Conservation (phyloP, 2,797 vertebrate species). For the Callimico goeldii region DNA sequence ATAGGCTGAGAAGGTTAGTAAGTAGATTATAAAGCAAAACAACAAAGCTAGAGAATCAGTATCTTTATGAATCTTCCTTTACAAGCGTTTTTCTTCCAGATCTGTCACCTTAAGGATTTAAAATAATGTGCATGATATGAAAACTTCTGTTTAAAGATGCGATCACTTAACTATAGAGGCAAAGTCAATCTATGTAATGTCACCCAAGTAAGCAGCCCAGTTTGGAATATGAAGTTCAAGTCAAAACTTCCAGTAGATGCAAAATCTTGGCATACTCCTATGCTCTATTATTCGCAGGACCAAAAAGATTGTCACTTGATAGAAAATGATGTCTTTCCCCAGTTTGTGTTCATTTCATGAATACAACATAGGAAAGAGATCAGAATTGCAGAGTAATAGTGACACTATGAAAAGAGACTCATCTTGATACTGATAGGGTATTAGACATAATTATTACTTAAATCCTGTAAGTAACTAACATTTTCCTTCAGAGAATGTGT, state of each 20-base stretch:
- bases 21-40: constrained; percentile 57
- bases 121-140: neutral
- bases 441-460: neutral
- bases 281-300: neutral
- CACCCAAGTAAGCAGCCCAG: neutral
- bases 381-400: neutral
- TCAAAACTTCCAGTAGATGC: neutral
- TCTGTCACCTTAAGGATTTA: neutral
- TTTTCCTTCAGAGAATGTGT: constrained; percentile 1
- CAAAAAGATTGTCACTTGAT: neutral
- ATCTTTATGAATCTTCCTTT: neutral
- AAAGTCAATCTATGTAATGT: neutral
- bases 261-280: neutral
- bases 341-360: neutral
- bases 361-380: neutral
- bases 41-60: neutral
- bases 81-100: neutral
- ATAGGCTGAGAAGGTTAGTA: constrained; percentile 61
- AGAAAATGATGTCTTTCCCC: neutral
- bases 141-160: neutral
- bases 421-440: neutral
- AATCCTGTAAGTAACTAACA: constrained; percentile 2
- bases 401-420: neutral
- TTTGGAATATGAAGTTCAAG: neutral
- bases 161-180: neutral